A percentile compares a stretch with the other conserved stretches of the same genome.
phyloP scores from a whole-genome alignment of 2,797 vertebrate genomes.

The Chiroxiphia lanceolata region DNA sequence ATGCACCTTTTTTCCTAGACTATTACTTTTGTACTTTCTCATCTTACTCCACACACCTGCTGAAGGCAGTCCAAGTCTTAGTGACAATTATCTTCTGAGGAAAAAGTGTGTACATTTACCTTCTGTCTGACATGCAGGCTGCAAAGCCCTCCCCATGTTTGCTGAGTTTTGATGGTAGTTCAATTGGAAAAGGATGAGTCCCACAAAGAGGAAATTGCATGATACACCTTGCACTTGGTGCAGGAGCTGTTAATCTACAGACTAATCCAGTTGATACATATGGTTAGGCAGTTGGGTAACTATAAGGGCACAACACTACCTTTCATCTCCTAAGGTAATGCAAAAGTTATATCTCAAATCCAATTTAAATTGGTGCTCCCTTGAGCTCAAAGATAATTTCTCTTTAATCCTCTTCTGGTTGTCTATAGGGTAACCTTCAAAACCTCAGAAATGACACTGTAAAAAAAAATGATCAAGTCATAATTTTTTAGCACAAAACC shows the following conservation, averaged over 20 bases:
- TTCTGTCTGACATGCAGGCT: neutral
- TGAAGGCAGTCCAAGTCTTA: neutral
- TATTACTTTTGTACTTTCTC: neutral
- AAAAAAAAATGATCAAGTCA: slow-evolving; percentile 30
- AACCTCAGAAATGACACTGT: slow-evolving; percentile 24
- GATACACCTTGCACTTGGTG: neutral
- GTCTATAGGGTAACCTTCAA: slow-evolving; percentile 48
- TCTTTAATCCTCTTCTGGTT: slow-evolving; percentile 58
- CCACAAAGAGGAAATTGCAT: neutral
- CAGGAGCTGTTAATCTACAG: neutral
- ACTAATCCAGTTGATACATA: slow-evolving; percentile 21
- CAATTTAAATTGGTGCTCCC: slow-evolving; percentile 62
- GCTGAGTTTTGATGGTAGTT: neutral
- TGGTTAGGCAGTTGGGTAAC: slow-evolving; percentile 15
- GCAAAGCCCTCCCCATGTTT: neutral
- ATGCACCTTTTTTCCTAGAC: neutral
- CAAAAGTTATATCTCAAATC: slow-evolving; percentile 55
- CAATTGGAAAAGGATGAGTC: neutral
- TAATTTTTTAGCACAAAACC: slow-evolving; percentile 47
- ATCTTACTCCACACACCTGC: neutral
- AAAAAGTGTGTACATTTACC: neutral
- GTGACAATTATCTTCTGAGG: neutral
- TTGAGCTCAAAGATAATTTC: slow-evolving; percentile 65
- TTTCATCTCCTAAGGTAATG: slow-evolving; percentile 44
- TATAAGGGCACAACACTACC: neutral